A percentile compares a stretch with the other conserved stretches of the same genome.
These are phyloP conservation scores for Strigamia maritima DNA, from an alignment of 2,888 invertebrate genomes.

Conservation along the genomic window DNA sequence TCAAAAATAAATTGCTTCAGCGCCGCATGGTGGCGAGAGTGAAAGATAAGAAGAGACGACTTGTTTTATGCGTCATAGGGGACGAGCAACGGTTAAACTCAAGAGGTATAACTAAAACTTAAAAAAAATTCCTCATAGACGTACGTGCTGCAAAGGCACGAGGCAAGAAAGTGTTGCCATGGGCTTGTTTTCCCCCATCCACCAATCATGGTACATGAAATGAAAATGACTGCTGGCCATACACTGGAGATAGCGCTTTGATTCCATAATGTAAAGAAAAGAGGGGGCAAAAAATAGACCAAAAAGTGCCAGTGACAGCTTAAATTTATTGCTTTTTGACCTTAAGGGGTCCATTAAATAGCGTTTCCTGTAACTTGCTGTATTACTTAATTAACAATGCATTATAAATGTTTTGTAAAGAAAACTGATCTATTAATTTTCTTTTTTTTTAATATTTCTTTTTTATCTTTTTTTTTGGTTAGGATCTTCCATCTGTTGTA, in stretches of 20 bases:
- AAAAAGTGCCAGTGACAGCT: neutral
- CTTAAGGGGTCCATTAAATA: conserved; percentile 15
- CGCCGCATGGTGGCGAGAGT: conserved; percentile 20
- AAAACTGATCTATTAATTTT: neutral
- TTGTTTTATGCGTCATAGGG: conserved; percentile 23
- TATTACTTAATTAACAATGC: conserved; percentile 20
- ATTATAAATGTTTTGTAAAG: neutral
- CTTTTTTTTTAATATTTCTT: neutral
- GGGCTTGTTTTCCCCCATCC: conserved; percentile 7
- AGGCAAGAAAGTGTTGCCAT: conserved; percentile 3
- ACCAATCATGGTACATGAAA: conserved; percentile 24
- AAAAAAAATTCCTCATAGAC: neutral
- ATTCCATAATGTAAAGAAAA: conserved; percentile 7
- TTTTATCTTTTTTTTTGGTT: neutral
- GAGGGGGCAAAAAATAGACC: neutral
- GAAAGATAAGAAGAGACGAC: neutral
- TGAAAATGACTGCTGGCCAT: conserved; percentile 21
- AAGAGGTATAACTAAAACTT: neutral
- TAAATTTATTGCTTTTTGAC: conserved; percentile 18
- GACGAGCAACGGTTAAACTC: conserved; percentile 1
- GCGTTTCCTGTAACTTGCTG: neutral
- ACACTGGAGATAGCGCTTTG: conserved; percentile 22
- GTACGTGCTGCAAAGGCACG: conserved; percentile 12
- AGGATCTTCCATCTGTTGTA: conserved; percentile 12
- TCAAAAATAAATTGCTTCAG: conserved; percentile 21